Evolutionary conservation across 2,888 invertebrate genomes (phyloP).

Genomic region (Sesamia inferens): DNA sequence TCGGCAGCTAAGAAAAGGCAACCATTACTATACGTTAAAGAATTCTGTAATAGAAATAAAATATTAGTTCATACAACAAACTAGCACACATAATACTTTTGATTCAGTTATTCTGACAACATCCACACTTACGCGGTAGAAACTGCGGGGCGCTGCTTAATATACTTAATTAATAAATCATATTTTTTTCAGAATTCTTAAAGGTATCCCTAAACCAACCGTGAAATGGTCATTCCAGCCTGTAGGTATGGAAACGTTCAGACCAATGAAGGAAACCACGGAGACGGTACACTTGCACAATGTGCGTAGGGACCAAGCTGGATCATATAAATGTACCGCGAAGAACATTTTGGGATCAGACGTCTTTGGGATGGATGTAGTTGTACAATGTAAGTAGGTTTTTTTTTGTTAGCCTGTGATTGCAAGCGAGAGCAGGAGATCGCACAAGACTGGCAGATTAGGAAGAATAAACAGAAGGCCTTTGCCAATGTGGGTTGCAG

Average conservation of each 20-base stretch:
- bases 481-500: too few species aligned
- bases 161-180: background rate
- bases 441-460: background rate
- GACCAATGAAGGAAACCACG: constrained; percentile 31
- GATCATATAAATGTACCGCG: constrained; percentile 69
- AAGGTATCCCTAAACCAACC: constrained; percentile 67
- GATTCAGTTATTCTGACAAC: too few species aligned
- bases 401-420: too few species aligned
- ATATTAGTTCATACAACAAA: too few species aligned
- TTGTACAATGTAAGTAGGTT: constrained; percentile 71
- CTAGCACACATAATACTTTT: too few species aligned
- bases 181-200: constrained; percentile 55
- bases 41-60: too few species aligned
- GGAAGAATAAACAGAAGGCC: too few species aligned
- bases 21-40: background rate
- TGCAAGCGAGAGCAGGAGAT: too few species aligned
- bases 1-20: too few species aligned
- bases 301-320: constrained; percentile 53
- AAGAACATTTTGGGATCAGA: constrained; percentile 68
- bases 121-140: too few species aligned
- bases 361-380: constrained; percentile 59
- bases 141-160: too few species aligned
- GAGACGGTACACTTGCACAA: constrained; percentile 55
- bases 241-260: constrained; percentile 1
- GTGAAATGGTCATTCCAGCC: constrained; percentile 68